Evolutionary conservation across 2,888 invertebrate genomes (phyloP), one percentile per base, ranked within the genome.

Genomic region (Gymnosoma rotundatum): DNA sequence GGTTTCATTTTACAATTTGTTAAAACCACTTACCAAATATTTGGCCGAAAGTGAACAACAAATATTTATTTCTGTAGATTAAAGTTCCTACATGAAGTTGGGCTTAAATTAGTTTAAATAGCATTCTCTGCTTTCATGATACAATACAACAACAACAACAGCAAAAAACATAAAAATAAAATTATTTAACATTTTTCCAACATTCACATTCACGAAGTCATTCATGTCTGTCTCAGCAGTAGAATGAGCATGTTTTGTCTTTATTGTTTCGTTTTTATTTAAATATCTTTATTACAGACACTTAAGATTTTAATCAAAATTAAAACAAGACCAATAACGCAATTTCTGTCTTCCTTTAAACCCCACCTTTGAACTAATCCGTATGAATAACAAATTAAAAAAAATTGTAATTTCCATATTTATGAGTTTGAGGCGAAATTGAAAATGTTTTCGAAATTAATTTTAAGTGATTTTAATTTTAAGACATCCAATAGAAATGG

Each of bases 381-480:
- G 48, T 20, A 75, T 48, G 54, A 64, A 69, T 72, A 58, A 70
- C 60, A 79, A 50, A 32, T 36, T 18, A 7, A 6, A 42, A 42
- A 42, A 50, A 50, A 36, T 38, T 67, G 9, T 78, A 78, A 84
- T 84, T 84, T 84, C 78, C 84, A 84, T 84, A 84, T 84, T 84
- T 84, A 81, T 84, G 81, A 75, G 73, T 74, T n/a, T 64, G 12
- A 36, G 73, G 32, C 73, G 73, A 52, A n/a, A 78, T 69, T 67
- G 52, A 58, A 58, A 72, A 64, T 78, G 54, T 78, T 63, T 78
- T 45, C 12, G 25, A 76, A 76, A 70, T 58, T 56, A 63, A 70
- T 64, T 75, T 81, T 64, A 70, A 75, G 69, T 81, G 61, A 76
- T 60, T 64, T 75, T 60, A 73, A 79, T 73, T 73, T n/a, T 72